Percentiles rank a stretch among this genome's conserved stretches.
These are phyloP conservation scores for Enteromius thamalakanensis DNA, from an alignment of 2,797 vertebrate species.

Conservation along the genomic window DNA sequence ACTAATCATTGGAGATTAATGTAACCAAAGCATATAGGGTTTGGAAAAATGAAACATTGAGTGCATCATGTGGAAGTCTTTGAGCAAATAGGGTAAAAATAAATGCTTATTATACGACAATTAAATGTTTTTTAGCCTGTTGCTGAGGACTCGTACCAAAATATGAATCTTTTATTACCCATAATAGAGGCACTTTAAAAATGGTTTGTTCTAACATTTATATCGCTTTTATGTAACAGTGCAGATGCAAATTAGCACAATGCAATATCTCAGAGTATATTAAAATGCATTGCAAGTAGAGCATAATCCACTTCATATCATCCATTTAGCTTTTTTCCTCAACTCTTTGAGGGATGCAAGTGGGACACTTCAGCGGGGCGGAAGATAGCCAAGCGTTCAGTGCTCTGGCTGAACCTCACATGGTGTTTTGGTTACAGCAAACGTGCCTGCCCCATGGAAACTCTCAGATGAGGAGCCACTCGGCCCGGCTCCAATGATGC, in stretches of 20 bases:
- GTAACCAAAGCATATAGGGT: too few relatives aligned
- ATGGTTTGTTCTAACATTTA: background rate
- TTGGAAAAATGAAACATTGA: too few relatives aligned
- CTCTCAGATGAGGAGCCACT: slow-evolving; percentile 63
- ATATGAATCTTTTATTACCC: too few relatives aligned
- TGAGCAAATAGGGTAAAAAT: too few relatives aligned
- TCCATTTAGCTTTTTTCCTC: background rate
- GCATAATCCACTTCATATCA: background rate
- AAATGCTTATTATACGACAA: too few relatives aligned
- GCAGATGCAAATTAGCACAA: background rate
- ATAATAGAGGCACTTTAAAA: background rate
- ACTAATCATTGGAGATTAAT: too few relatives aligned
- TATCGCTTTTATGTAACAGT: background rate
- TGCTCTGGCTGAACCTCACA: slow-evolving; percentile 62
- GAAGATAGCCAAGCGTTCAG: slow-evolving; percentile 6
- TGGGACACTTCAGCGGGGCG: slow-evolving; percentile 4
- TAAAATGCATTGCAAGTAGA: background rate
- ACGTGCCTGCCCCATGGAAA: slow-evolving; percentile 58
- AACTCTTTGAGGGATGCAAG: slow-evolving; percentile 7
- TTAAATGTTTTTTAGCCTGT: too few relatives aligned
- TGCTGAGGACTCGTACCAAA: too few relatives aligned
- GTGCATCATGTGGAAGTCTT: too few relatives aligned
- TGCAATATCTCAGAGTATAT: background rate
- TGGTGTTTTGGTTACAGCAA: slow-evolving; percentile 70
- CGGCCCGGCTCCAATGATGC: slow-evolving; percentile 65